Conservation (phyloP, 2,888 invertebrate genomes). For the Lithophane leautieri region DNA sequence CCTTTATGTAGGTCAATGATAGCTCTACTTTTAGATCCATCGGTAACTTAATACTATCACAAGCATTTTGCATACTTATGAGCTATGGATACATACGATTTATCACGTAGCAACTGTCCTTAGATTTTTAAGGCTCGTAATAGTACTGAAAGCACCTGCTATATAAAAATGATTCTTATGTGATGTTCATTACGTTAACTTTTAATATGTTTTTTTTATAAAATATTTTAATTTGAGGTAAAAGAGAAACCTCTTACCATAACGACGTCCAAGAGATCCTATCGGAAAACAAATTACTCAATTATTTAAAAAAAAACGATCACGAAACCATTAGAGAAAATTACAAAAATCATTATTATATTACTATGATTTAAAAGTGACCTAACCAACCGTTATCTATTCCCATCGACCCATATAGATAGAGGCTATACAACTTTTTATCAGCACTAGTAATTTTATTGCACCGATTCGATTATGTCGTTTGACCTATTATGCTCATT, state of each 20-base stretch:
- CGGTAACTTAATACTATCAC: slow-evolving; percentile 5
- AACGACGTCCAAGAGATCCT: background rate
- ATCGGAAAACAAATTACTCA: background rate
- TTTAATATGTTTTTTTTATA: background rate
- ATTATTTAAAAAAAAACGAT: background rate
- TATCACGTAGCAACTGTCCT: background rate
- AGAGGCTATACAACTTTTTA: slow-evolving; percentile 45
- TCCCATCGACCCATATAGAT: slow-evolving; percentile 59
- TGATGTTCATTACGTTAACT: background rate
- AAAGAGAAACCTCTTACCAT: background rate
- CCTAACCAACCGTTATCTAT: slow-evolving; percentile 31
- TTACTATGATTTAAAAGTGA: slow-evolving; percentile 32
- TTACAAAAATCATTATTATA: slow-evolving; percentile 3
- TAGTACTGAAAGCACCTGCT: background rate
- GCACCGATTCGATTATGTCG: slow-evolving; percentile 18
- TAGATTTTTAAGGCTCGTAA: background rate
- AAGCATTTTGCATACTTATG: slow-evolving; percentile 21
- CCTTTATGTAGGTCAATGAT: slow-evolving; percentile 30
- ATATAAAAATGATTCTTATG: background rate
- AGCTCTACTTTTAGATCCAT: slow-evolving; percentile 8
- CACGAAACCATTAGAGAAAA: background rate
- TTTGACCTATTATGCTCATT: slow-evolving; percentile 12
- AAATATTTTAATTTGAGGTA: background rate
- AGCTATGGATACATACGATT: background rate
- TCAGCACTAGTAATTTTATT: slow-evolving; percentile 40